Evolutionary conservation across 2,888 invertebrate species (phyloP), one percentile per base, ranked within the genome.

Genomic region (Plebejus melissa): DNA sequence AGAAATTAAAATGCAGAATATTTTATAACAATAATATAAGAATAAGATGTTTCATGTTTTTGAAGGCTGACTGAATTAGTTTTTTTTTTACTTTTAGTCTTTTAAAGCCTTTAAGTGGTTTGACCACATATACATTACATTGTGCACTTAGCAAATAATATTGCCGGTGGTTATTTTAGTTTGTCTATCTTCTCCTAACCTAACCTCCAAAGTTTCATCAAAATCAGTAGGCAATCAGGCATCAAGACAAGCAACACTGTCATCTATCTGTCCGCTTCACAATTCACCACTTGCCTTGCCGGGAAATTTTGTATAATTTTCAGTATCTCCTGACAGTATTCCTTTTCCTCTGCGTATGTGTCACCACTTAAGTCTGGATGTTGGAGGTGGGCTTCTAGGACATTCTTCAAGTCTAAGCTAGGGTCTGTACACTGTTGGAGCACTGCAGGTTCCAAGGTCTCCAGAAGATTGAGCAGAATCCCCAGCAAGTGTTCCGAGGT

Each of bases 401-500:
- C 77, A 0, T 80, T 79, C 80, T 84, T 82, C 0, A 91, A 82
- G 13, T 81, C 82, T 0, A 87, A 71, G 0, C 74, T 75, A 0
- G 87, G 85, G 74, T 87, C 85, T 11, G 79, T 78, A 78, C 86
- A 87, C 76, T 90, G 88, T 0, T 77, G 69, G 3, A 90, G 54
- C 1, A 87, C 81, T 0, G 77, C 78, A 0, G 82, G 79, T 32
- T 89, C 83, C 1, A 77, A 38, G 13, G 80, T 81, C 0, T 85
- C 84, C 0, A 88, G 69, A 2, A 92, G 78, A 0, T 82, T 79
- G 0, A 83, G 76, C 0, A 93, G 81, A 1, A 89, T 82, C 76
- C 83, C 82, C 1, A 94, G 84, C 0, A 92, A 69, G 36, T 93
- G 90, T 69, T 91, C 91, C 0, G 91, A 85, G 1, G 85, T 82